Conservation (phyloP, 1,140 invertebrate species). For the Limonius californicus region DNA sequence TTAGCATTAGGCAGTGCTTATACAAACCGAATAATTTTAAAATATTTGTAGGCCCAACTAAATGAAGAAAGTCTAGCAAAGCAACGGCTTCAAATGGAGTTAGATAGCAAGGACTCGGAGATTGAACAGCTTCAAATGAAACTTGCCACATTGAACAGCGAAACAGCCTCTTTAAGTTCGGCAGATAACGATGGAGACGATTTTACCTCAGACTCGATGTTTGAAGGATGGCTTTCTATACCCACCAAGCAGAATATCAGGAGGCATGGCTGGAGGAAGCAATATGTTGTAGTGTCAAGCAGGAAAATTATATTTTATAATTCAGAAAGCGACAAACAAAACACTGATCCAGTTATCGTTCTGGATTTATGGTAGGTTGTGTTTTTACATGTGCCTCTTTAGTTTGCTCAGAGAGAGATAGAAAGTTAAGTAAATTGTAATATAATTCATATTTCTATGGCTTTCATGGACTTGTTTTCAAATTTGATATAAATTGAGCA, state of each 20-base stretch:
- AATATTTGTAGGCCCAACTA: not conserved
- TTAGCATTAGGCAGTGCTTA: too few species aligned
- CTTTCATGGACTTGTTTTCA: too few species aligned
- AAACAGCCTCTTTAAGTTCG: slow-evolving; percentile 86
- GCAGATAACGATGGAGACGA: slow-evolving; percentile 79
- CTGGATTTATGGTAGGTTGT: slow-evolving; percentile 94
- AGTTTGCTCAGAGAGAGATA: too few species aligned
- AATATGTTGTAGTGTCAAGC: slow-evolving; percentile 95
- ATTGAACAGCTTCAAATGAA: slow-evolving; percentile 89
- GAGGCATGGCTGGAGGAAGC: slow-evolving; percentile 93
- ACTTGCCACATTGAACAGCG: slow-evolving; percentile 70
- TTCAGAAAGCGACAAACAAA: slow-evolving; percentile 89
- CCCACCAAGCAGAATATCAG: slow-evolving; percentile 95
- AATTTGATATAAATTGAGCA: too few species aligned
- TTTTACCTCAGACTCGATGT: slow-evolving; percentile 59
- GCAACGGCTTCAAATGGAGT: slow-evolving; percentile 86
- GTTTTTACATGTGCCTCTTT: too few species aligned
- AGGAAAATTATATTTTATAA: slow-evolving; percentile 98
- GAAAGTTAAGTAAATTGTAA: too few species aligned
- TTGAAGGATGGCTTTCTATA: slow-evolving; percentile 94
- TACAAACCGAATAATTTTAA: too few species aligned
- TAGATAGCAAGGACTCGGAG: slow-evolving; percentile 94
- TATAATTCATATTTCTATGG: too few species aligned
- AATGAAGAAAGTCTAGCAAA: slow-evolving; percentile 60
- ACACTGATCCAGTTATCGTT: slow-evolving; percentile 91